Evolutionary conservation across 1,140 invertebrate species (phyloP).

Genomic region (Octopus sinensis): DNA sequence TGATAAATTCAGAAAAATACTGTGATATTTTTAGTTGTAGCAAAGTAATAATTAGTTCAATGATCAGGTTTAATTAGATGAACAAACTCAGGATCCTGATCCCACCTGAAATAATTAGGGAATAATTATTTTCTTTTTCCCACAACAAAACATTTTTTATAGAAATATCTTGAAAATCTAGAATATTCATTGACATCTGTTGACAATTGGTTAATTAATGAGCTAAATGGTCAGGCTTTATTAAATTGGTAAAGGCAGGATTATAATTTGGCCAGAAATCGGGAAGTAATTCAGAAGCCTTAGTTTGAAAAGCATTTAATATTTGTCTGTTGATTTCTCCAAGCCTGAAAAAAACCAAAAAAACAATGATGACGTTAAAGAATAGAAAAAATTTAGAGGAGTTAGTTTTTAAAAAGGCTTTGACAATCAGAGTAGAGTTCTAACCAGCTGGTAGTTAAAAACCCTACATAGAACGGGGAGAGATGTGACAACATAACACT

Average conservation of each 20-base stretch:
- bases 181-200: too few species aligned
- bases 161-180: too few species aligned
- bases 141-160: too few species aligned
- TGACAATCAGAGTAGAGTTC: background rate
- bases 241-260: constrained; percentile 34
- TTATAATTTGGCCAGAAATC: constrained; percentile 52
- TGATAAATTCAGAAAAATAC: too few species aligned
- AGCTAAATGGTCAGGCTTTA: background rate
- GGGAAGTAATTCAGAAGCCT: constrained; percentile 46
- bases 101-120: too few species aligned
- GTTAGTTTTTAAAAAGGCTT: background rate
- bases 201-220: too few species aligned
- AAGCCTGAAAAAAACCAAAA: constrained; percentile 40
- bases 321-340: constrained; percentile 46
- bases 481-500: background rate
- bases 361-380: constrained; percentile 11
- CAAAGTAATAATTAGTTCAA: too few species aligned
- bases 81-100: too few species aligned
- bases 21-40: too few species aligned
- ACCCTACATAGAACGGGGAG: background rate
- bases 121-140: too few species aligned
- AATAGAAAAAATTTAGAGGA: background rate
- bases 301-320: constrained; percentile 42
- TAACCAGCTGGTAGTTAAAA: background rate
- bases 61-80: too few species aligned